Evolutionary conservation across 2,888 invertebrate species (phyloP).

Genomic region (Andrena bicolor): DNA sequence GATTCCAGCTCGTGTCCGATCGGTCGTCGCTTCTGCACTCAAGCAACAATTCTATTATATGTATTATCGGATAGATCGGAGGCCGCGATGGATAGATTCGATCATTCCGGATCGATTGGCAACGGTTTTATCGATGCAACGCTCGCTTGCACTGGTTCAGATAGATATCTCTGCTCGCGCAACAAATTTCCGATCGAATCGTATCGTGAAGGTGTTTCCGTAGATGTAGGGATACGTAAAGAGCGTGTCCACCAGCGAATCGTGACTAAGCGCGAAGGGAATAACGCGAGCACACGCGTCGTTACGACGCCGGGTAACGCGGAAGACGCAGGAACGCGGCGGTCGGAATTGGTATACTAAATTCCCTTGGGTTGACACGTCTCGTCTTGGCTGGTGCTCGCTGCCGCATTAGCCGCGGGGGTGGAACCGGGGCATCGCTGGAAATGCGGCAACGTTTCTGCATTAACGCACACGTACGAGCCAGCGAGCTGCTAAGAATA

Average conservation of each 20-base stretch:
- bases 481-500: slow-evolving; percentile 10
- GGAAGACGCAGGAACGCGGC: slow-evolving; percentile 1
- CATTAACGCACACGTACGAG: slow-evolving; percentile 62
- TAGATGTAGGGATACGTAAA: not conserved
- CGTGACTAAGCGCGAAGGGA: not conserved
- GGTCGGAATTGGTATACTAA: slow-evolving; percentile 45
- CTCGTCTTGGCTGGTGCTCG: slow-evolving; percentile 43
- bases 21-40: not conserved
- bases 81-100: slow-evolving; percentile 13
- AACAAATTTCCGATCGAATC: not conserved
- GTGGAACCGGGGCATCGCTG: slow-evolving; percentile 33
- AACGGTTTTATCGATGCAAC: not conserved
- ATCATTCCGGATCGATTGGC: not conserved
- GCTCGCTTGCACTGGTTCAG: too few species aligned
- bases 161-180: not conserved
- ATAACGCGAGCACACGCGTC: not conserved
- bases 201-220: too few species aligned
- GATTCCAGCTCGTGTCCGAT: not conserved
- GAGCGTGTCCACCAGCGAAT: not conserved
- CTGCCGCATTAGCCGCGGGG: slow-evolving; percentile 56
- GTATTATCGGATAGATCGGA: not conserved
- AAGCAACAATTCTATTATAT: slow-evolving; percentile 14
- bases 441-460: slow-evolving; percentile 67
- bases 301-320: not conserved
- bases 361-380: slow-evolving; percentile 49